A percentile compares a stretch with the other conserved stretches of the same genome.
Evolutionary conservation across 2,888 invertebrate genomes (phyloP).

Genomic region (Taphrorychus bicolor): DNA sequence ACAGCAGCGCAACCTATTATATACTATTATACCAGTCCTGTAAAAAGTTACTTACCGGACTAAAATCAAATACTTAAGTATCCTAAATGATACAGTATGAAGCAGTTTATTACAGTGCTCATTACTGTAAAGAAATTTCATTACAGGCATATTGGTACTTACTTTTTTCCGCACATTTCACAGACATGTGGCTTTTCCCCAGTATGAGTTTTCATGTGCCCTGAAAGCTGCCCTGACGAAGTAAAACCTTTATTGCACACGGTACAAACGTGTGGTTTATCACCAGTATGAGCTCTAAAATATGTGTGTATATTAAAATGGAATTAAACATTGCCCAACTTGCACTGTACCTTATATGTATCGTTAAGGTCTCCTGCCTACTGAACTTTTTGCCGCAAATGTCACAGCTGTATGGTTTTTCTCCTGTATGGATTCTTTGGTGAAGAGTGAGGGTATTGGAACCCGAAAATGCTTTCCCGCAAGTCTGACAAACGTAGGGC

Average conservation of each 20-base stretch:
- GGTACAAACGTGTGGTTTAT: conserved; percentile 57
- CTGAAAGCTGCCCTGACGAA: conserved; percentile 57
- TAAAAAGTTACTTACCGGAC: no score
- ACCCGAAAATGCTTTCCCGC: conserved; percentile 60
- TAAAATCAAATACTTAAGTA: no score
- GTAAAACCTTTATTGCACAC: conserved; percentile 58
- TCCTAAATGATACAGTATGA: no score
- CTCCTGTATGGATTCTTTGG: conserved; percentile 59
- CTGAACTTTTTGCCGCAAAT: conserved; percentile 58
- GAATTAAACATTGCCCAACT: not conserved
- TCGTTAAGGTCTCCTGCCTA: conserved; percentile 57
- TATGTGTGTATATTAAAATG: not conserved
- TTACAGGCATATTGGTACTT: no score
- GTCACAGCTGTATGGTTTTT: conserved; percentile 58
- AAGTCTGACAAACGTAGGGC: conserved; percentile 59
- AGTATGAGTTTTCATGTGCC: conserved; percentile 59
- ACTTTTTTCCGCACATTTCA: conserved; percentile 58
- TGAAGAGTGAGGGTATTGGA: conserved; percentile 59
- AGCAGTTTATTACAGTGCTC: no score
- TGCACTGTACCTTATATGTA: conserved; percentile 54
- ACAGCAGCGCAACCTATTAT: no score
- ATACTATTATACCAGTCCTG: no score
- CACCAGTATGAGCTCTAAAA: conserved; percentile 56
- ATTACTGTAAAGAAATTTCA: no score
- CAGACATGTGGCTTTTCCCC: conserved; percentile 58